phyloP scores from a whole-genome alignment of 2,888 invertebrate genomes.

The Microplitis deprimator region DNA sequence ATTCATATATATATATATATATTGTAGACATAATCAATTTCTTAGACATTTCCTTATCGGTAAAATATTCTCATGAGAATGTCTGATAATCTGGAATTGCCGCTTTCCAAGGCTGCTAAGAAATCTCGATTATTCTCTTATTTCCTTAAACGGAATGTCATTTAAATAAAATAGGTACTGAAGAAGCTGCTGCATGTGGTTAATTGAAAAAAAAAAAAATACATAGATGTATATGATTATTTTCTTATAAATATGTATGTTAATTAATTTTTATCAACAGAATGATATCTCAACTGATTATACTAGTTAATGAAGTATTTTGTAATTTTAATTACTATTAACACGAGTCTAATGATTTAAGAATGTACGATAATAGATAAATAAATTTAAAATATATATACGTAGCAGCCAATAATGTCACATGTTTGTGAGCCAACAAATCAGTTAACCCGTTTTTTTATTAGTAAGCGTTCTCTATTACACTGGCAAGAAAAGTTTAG shows the following conservation, averaged over 20 bases:
- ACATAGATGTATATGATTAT: not conserved
- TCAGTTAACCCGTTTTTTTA: slow-evolving; percentile 63
- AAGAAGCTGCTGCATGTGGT: not conserved
- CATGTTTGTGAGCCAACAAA: slow-evolving; percentile 52
- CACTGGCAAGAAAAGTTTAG: not conserved
- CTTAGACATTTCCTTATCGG: slow-evolving; percentile 6
- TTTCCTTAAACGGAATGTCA: not conserved
- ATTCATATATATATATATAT: not conserved
- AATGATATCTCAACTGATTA: not conserved
- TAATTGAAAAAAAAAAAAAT: not conserved
- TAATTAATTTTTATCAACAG: not conserved
- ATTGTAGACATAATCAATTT: slow-evolving; percentile 7
- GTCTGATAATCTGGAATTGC: slow-evolving; percentile 21
- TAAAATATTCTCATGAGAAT: slow-evolving; percentile 13
- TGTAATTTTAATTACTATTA: not conserved
- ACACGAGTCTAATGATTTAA: not conserved
- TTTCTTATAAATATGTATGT: not conserved
- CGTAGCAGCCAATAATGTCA: slow-evolving; percentile 25
- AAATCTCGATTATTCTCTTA: slow-evolving; percentile 17
- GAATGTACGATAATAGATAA: not conserved
- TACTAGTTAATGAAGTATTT: not conserved
- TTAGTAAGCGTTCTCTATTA: slow-evolving; percentile 41
- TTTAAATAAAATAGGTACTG: not conserved
- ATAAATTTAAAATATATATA: not conserved
- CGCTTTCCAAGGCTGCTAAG: not conserved